Base-by-base conservation (phyloP, 2,888 invertebrate species). In the Yponomeuta malinellus region DNA sequence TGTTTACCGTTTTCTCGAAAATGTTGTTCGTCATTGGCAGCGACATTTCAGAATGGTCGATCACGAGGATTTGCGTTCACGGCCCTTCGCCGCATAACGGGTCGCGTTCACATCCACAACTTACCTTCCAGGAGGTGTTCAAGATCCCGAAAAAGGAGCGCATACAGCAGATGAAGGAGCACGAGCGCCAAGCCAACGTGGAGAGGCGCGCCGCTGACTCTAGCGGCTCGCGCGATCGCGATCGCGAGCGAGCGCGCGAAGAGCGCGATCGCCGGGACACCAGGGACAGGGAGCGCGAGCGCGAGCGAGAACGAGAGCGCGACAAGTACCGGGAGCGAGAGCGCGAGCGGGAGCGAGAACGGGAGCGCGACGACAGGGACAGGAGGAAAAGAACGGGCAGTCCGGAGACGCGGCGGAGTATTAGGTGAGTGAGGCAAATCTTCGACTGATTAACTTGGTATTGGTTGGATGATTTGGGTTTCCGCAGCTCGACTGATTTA, bases 101-200 rank as follows among this genome's bases (percentile, higher is more conserved):
- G 1, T 12, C 12, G 12, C 52, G 15, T 4, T 15, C 15, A 15
- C 3, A 59, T 15, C 52, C 15, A 3, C 52, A 15, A 12, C 52
- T 2, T 59, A 48, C 37, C 70, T 82, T 80, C 1, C 77, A 92
- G 92, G 92, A 94, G 81, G 92, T 94, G 37, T 98, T 98, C 85
- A 95, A 97, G 83, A 98, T 98, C 80, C 98, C 98, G 1, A 98
- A 98, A 87, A 97, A 97, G 77, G 97, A 98, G 82, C 94, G 97
- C 72, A 96, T 98, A 73, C 98, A 98, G 81, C 97, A 98, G 85
- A 97, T 98, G 96, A 98, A 98, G 82, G 97, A 97, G 81, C 98
- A 98, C 81, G 98, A 98, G 88, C 93, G 97, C 63, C 97, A 98
- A 92, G 98, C 97, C 9, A 97, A 97, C 90, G 93, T 92, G 0